Conservation (phyloP, 1,140 invertebrate genomes). For the Cyphomyrmex costatus region DNA sequence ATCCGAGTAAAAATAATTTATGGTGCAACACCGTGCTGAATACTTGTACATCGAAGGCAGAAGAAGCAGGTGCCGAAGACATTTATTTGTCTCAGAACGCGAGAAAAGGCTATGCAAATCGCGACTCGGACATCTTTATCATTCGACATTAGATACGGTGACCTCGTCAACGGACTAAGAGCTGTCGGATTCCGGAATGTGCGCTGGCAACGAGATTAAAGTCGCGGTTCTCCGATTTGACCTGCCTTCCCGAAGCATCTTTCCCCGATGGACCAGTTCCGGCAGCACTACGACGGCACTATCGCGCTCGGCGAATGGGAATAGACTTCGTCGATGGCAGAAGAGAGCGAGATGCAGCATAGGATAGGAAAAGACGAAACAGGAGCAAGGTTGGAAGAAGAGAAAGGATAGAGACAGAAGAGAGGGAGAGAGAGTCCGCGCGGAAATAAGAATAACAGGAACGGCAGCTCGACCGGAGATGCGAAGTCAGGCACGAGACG, state of each 20-base stretch:
- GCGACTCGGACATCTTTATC: constrained; percentile 14
- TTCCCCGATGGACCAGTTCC: constrained; percentile 75
- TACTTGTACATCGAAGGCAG: background rate
- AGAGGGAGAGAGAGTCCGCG: constrained; percentile 46
- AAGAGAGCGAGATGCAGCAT: constrained; percentile 28
- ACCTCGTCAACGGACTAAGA: constrained; percentile 36
- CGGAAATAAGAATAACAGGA: constrained; percentile 72
- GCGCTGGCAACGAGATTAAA: constrained; percentile 65
- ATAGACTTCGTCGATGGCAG: constrained; percentile 73
- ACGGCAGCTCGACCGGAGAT: constrained; percentile 32
- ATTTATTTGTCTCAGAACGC: constrained; percentile 12
- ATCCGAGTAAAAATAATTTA: constrained; percentile 4
- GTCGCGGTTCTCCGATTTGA: constrained; percentile 45
- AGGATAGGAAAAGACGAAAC: constrained; percentile 66
- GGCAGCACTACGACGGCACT: constrained; percentile 62
- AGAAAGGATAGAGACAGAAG: constrained; percentile 58
- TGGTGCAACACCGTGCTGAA: background rate
- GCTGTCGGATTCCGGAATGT: constrained; percentile 50
- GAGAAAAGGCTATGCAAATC: background rate
- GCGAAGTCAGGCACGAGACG: constrained; percentile 56
- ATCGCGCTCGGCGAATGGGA: constrained; percentile 73
- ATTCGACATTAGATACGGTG: constrained; percentile 34
- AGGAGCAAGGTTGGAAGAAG: constrained; percentile 71
- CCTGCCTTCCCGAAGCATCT: constrained; percentile 66
- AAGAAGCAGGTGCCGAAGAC: constrained; percentile 3